Percentiles rank a stretch among this genome's conserved stretches.
Evolutionary conservation across 1,140 invertebrate species (phyloP).

Genomic region (Phthorimaea operculella): DNA sequence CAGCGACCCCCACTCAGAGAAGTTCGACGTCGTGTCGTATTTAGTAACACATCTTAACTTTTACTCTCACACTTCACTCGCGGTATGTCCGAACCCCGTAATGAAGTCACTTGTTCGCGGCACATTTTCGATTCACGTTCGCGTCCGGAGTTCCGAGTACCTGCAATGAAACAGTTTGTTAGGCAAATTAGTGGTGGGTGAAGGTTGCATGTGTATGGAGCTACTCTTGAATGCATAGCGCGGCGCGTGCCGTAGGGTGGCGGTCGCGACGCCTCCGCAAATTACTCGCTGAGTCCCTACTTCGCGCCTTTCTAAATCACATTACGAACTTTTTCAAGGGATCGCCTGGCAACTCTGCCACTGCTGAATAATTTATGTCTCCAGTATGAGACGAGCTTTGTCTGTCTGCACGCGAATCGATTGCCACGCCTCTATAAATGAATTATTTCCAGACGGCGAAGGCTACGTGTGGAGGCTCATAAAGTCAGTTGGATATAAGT

Average conservation of each 20-base stretch:
- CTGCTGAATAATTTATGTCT: conserved; percentile 39
- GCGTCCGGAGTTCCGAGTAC: conserved; percentile 9
- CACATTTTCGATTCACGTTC: conserved; percentile 24
- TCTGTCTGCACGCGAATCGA: conserved; percentile 28
- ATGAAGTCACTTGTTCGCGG: conserved; percentile 28
- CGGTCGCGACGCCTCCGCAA: conserved; percentile 24
- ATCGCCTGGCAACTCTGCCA: conserved; percentile 12
- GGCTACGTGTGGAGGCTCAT: conserved; percentile 17
- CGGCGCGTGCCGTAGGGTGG: not conserved
- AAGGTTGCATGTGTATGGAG: conserved; percentile 16
- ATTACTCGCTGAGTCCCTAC: conserved; percentile 23
- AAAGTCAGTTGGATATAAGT: conserved; percentile 16
- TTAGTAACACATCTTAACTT: conserved; percentile 47
- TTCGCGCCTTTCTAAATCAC: conserved; percentile 31
- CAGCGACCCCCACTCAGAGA: conserved; percentile 49
- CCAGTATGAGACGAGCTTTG: conserved; percentile 27
- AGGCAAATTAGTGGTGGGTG: conserved; percentile 11
- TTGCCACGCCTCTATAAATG: conserved; percentile 23
- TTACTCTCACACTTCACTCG: conserved; percentile 34
- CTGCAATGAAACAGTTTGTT: conserved; percentile 28
- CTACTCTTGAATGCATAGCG: conserved; percentile 9
- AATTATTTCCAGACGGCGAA: conserved; percentile 29
- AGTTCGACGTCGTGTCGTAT: conserved; percentile 51
- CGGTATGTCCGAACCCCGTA: conserved; percentile 13
- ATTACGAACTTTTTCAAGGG: conserved; percentile 39